Evolutionary conservation across 2,113 vertebrate genomes (phyloP).

Genomic region (Pedionomus torquatus): DNA sequence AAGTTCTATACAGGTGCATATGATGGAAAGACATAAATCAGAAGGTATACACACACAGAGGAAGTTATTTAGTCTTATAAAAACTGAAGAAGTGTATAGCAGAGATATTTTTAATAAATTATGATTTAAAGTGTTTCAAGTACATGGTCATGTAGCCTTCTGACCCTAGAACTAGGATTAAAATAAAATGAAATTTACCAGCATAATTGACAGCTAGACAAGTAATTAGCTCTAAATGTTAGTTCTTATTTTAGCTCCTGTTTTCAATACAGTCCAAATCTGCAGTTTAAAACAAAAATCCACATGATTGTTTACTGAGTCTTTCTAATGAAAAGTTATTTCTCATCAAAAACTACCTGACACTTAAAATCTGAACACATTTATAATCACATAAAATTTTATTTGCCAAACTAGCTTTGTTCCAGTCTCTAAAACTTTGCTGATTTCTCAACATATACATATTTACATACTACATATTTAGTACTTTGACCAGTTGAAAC

Average conservation of each 20-base stretch:
- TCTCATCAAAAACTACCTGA: not conserved
- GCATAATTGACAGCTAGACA: not conserved
- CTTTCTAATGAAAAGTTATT: not conserved
- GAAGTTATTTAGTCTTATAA: not conserved
- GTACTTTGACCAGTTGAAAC: not conserved
- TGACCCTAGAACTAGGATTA: not conserved
- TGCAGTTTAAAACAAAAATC: not conserved
- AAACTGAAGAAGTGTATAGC: not conserved
- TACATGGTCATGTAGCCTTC: not conserved
- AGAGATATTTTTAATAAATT: not conserved
- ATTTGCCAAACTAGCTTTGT: not conserved
- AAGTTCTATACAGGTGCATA: not conserved
- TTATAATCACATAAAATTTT: not conserved
- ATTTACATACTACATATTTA: no score
- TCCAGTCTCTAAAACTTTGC: not conserved
- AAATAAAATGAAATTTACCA: not conserved
- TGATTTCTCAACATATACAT: not conserved
- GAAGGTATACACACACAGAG: not conserved
- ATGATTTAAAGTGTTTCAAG: not conserved
- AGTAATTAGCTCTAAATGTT: not conserved
- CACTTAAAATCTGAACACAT: not conserved
- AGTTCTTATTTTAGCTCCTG: not conserved
- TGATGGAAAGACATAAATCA: not conserved
- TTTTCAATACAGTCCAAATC: not conserved
- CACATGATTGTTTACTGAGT: not conserved